A percentile compares a stretch with the other conserved stretches of the same genome.
These are phyloP conservation scores for Pongo abelii DNA, from an alignment of 2,113 vertebrate genomes.

Conservation along the genomic window DNA sequence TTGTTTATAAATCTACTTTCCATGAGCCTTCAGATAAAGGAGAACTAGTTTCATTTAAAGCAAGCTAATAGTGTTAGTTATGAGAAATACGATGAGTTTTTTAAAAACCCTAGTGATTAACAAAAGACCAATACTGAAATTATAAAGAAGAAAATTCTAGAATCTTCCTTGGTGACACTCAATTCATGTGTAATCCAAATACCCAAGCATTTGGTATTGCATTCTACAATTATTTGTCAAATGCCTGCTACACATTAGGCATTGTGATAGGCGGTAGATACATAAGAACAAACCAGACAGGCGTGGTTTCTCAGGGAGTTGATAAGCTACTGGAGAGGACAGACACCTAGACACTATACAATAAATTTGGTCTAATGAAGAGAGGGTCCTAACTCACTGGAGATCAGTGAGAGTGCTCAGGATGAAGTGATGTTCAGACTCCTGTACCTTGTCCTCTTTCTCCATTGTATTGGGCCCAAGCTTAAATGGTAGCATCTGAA, in stretches of 20 bases:
- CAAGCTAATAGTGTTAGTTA: neutral
- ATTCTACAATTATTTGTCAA: neutral
- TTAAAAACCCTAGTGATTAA: neutral
- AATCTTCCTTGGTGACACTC: neutral
- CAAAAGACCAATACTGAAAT: neutral
- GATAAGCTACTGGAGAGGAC: neutral
- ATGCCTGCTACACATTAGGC: no score
- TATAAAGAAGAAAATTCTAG: neutral
- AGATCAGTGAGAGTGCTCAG: neutral
- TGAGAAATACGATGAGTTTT: neutral
- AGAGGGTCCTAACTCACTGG: neutral
- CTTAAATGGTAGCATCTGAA: neutral
- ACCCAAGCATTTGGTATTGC: neutral
- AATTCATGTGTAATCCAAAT: neutral
- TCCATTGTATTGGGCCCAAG: neutral
- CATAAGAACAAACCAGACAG: neutral
- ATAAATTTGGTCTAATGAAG: neutral
- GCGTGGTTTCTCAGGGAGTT: neutral
- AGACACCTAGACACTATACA: neutral
- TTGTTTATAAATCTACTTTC: neutral
- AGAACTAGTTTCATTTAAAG: neutral
- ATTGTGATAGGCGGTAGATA: no score
- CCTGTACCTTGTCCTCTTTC: neutral
- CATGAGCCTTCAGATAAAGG: neutral
- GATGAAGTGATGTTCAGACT: neutral